Evolutionary conservation across 2,113 vertebrate species (phyloP).

Genomic region (Pseudorasbora parva): DNA sequence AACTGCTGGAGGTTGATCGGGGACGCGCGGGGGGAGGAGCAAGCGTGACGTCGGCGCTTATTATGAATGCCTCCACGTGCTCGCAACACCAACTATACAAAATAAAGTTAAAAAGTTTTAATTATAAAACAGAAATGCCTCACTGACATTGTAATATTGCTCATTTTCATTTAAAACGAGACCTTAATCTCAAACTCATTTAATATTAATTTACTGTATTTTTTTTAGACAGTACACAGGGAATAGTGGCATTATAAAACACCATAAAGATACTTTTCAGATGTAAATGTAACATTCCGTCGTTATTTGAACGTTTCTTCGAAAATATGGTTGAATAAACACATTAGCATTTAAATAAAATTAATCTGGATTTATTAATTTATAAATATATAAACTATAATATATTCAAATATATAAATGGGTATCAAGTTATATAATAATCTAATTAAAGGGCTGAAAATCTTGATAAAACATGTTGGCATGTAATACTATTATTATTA

Average conservation of each 20-base stretch:
- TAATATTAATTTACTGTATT: not conserved
- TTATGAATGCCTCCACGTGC: constrained; percentile 75
- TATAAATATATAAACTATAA: not conserved
- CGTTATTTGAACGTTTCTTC: not conserved
- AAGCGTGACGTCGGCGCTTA: constrained; percentile 58
- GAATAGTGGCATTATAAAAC: not conserved
- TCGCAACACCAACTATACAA: constrained; percentile 53
- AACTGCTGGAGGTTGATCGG: constrained; percentile 58
- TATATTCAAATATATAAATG: too few species aligned
- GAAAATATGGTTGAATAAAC: not conserved
- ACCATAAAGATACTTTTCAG: not conserved
- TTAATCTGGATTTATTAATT: not conserved
- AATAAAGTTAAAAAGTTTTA: not conserved
- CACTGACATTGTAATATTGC: not conserved
- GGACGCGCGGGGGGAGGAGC: constrained; percentile 55
- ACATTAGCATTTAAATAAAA: not conserved
- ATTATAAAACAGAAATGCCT: not conserved
- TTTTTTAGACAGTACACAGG: not conserved
- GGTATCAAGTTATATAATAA: too few species aligned
- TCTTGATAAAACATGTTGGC: not conserved
- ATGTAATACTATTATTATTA: not conserved
- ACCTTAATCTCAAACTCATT: not conserved
- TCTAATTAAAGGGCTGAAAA: not conserved
- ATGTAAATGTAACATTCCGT: not conserved
- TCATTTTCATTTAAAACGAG: not conserved